phyloP scores from a whole-genome alignment of 2,797 vertebrate genomes.

The Dendrocincla tyrannina region DNA sequence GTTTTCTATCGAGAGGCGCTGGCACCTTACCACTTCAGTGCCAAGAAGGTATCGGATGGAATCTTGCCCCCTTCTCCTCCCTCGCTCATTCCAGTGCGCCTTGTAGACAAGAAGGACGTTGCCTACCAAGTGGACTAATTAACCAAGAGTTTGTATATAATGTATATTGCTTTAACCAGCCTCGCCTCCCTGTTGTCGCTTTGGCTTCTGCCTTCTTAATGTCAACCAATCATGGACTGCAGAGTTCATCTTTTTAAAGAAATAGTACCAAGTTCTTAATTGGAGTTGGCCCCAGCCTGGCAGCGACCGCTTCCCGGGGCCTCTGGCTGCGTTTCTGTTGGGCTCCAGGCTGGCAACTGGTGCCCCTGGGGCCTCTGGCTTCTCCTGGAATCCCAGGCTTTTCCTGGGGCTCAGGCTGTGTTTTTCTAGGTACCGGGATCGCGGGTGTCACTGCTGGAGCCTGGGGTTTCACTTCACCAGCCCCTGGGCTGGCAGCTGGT shows the following conservation, averaged over 20 bases:
- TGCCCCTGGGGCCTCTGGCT: constrained; percentile 15
- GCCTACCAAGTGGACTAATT: constrained; percentile 81
- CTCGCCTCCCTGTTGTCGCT: constrained; percentile 70
- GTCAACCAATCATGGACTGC: constrained; percentile 80
- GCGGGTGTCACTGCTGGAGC: constrained; percentile 34
- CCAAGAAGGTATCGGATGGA: constrained; percentile 82
- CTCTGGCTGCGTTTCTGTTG: constrained; percentile 20
- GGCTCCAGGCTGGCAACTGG: constrained; percentile 27
- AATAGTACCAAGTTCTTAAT: constrained; percentile 54
- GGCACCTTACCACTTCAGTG: constrained; percentile 79
- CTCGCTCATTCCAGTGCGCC: constrained; percentile 77
- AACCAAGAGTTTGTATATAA: constrained; percentile 81
- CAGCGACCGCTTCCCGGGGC: neutral
- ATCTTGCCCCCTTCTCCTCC: constrained; percentile 75
- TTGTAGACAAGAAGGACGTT: constrained; percentile 76
- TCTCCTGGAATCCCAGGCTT: constrained; percentile 27
- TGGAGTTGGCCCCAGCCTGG: constrained; percentile 19
- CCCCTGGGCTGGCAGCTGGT: constrained; percentile 7
- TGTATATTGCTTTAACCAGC: constrained; percentile 83
- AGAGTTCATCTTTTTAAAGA: constrained; percentile 68
- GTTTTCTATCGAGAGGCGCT: constrained; percentile 82
- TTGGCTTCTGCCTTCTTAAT: constrained; percentile 76
- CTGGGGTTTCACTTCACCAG: constrained; percentile 7
- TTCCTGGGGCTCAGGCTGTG: constrained; percentile 17
- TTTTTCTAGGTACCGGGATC: constrained; percentile 49